Base-by-base conservation (phyloP, 2,888 invertebrate genomes). In the Drosophila subsilvestris region DNA sequence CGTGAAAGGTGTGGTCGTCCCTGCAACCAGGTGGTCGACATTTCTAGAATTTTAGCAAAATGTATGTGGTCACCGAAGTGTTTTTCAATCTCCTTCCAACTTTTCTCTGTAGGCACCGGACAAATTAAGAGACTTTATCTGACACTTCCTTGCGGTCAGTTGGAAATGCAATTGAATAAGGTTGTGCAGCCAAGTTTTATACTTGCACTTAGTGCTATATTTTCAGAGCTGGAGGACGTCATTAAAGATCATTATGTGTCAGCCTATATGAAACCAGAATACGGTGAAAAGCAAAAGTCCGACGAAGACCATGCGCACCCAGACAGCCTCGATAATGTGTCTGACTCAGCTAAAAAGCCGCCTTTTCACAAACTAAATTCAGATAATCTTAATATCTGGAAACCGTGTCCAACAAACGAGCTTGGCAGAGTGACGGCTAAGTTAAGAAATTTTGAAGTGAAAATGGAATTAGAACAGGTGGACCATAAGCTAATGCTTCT, bases 401-500 rank as follows among this genome's bases (percentile, higher is more conserved):
- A 3, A 10, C 17, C 37, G 14, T 27, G 18, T 6, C 42, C 12
- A 14, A n/a, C 8, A 22, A 22, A 17, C n/a, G 45, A 37, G 45
- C 9, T 37, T 9, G 8, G 2, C 18, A 2, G 9, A 5, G 37
- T 9, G 3, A 7, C 17, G 10, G 9, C 10, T 14, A 44, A 20
- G 43, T 7, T 48, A 9, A 32, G 6, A 17, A 17, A 44, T 3
- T 17, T 12, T 0, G n/a, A 66, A 43, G 5, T 44, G 1, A 42
- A 32, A 1, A 10, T 3, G 20, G 18, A 66, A 3, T 8, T 66
- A n/a, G 29, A 66, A 29, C 8, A 1, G 1, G 17, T 62, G 2
- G 32, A 29, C 1, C 48, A 59, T 32, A 54, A 37, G 29, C 17
- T 66, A 4, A 14, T 44, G 25, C 10, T 55, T 1, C 18, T 43